phyloP scores from a whole-genome alignment of 2,113 vertebrate genomes.

The Passerina amoena region DNA sequence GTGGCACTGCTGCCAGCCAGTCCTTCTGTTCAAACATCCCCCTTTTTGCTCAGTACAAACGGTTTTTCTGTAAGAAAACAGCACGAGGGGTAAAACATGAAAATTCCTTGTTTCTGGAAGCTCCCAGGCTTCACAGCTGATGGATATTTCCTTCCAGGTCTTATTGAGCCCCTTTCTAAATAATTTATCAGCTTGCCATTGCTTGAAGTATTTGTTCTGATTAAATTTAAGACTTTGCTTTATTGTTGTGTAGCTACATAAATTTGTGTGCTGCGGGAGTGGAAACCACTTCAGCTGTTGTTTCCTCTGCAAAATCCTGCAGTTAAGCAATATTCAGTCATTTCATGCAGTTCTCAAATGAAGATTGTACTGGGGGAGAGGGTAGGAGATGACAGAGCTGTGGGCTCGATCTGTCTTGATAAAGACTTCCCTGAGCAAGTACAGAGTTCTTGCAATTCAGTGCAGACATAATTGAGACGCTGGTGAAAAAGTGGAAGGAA shows the following conservation, averaged over 20 bases:
- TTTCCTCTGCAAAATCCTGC: conserved; percentile 54
- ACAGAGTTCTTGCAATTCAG: not conserved
- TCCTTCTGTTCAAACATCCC: not conserved
- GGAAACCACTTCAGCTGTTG: not conserved
- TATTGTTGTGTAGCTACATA: conserved; percentile 68
- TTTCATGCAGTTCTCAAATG: not conserved
- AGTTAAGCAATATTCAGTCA: conserved; percentile 31
- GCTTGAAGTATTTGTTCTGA: conserved; percentile 75
- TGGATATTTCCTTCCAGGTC: conserved; percentile 17
- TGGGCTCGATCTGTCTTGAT: not conserved
- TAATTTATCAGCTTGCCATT: conserved; percentile 75
- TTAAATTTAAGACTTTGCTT: conserved; percentile 74
- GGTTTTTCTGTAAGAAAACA: not conserved
- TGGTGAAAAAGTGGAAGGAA: not conserved
- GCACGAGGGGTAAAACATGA: not conserved
- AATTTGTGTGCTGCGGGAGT: conserved; percentile 50
- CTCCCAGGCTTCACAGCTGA: not conserved
- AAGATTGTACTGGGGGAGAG: not conserved
- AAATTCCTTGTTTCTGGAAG: conserved; percentile 5
- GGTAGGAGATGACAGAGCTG: not conserved
- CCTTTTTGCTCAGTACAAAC: not conserved
- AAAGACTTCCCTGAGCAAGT: not conserved
- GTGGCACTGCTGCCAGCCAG: not conserved
- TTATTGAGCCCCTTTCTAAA: conserved; percentile 69
- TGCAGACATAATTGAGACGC: not conserved